Evolutionary conservation across 2,888 invertebrate genomes (phyloP), one percentile per base, ranked within the genome.

Genomic region (Prenolepis imparis): DNA sequence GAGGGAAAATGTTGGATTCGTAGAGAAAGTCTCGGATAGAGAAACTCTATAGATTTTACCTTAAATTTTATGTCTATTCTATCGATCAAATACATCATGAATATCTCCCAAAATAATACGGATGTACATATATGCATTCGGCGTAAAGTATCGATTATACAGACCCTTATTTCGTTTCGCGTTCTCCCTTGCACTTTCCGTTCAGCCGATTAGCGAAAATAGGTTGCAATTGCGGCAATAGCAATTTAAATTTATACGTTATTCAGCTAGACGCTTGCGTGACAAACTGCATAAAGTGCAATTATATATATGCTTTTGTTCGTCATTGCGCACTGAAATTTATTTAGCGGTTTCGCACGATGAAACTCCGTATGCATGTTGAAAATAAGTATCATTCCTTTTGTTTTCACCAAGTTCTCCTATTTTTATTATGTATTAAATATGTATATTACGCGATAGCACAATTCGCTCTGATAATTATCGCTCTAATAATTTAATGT

Each of bases 291-390:
- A 70, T 75, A 68, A 59, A 59, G 81, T 41, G 75, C 83, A 82
- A 64, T 73, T 82, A 61, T 28, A 28, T 28, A 28, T 28, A 28
- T 28, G 55, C 18, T 72, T 55, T 73, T 78, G 18, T 41, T 48
- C 70, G 48, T 70, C 70, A 66, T 87, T 86, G 83, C 85, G 87
- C 74, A 55, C 32, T 85, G 77, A 73, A 85, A 86, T 84, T 86
- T 90, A 90, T 89, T 90, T 90, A 84, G 87, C 80, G 48, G 32
- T 82, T 78, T 64, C 52, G 61, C 72, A 52, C 57, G 80, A 84
- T 48, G 63, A 85, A 87, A 87, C 85, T 64, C 15, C 11, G 18
- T 83, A 90, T 86, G 89, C 82, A 75, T 57, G 73, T 80, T 73
- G 77, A 70, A 83, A 78, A 77, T 85, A 70, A 74, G 59, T 70